Evolutionary conservation across 2,797 vertebrate genomes (phyloP).

Genomic region (Pangasius mekongensis): DNA sequence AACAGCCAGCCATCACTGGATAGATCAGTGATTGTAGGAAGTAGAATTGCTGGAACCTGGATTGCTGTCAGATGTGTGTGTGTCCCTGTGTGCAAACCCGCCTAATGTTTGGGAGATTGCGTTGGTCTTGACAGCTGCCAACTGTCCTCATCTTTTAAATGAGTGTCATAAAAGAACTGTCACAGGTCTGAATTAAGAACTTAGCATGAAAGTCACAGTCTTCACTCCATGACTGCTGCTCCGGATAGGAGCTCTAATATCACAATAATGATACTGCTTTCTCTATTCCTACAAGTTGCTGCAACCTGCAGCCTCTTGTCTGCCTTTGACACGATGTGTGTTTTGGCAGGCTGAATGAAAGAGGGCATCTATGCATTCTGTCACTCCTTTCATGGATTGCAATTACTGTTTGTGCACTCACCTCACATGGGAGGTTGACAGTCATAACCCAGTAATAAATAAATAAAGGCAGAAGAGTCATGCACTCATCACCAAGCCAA

Average conservation of each 20-base stretch:
- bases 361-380: slow-evolving; percentile 3
- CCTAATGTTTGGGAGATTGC: slow-evolving; percentile 24
- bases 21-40: slow-evolving; percentile 18
- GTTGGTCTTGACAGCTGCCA: slow-evolving; percentile 33
- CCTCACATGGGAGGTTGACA: slow-evolving; percentile 38
- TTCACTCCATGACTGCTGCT: slow-evolving; percentile 25
- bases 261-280: slow-evolving; percentile 15
- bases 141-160: slow-evolving; percentile 39
- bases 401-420: slow-evolving; percentile 12
- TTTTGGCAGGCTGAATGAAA: background rate
- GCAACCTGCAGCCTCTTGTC: background rate
- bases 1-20: background rate
- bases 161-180: slow-evolving; percentile 34
- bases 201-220: slow-evolving; percentile 47
- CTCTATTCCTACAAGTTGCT: background rate
- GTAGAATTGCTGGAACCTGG: slow-evolving; percentile 29
- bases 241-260: slow-evolving; percentile 21
- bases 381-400: background rate
- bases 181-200: slow-evolving; percentile 44
- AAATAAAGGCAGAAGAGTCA: slow-evolving; percentile 61
- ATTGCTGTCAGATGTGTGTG: slow-evolving; percentile 22
- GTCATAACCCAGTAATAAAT: slow-evolving; percentile 70
- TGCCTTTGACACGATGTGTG: background rate
- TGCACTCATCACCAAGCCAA: slow-evolving; percentile 58
- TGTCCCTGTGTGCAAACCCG: background rate